Conservation (phyloP, 2,888 invertebrate genomes). For the Poecilobothrus nobilitatus region DNA sequence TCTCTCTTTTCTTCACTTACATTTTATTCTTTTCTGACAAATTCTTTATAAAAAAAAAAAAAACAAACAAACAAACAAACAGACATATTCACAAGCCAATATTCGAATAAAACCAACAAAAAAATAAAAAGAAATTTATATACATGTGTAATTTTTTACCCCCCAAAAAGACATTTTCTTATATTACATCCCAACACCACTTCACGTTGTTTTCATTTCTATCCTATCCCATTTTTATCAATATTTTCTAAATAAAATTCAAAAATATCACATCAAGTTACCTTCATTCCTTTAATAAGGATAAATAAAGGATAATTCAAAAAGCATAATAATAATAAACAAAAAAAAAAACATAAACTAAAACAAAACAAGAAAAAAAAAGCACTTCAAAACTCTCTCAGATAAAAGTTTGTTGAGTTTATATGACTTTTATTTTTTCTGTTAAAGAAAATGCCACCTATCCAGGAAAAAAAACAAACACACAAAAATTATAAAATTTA, state of each 20-base stretch:
- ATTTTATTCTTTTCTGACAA: too few relatives aligned
- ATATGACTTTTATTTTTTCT: neutral
- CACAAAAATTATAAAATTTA: neutral
- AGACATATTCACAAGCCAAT: neutral
- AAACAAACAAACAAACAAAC: too few relatives aligned
- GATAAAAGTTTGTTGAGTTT: neutral
- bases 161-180: too few relatives aligned
- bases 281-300: neutral
- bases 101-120: neutral
- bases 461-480: neutral
- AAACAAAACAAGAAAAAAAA: neutral
- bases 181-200: too few relatives aligned
- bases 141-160: too few relatives aligned
- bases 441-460: neutral
- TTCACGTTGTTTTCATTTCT: too few relatives aligned
- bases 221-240: too few relatives aligned
- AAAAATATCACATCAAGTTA: too few relatives aligned
- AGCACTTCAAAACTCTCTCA: neutral
- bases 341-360: too few relatives aligned
- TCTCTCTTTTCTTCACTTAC: too few relatives aligned
- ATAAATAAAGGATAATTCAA: neutral
- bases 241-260: too few relatives aligned
- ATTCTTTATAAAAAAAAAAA: neutral
- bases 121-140: too few relatives aligned
- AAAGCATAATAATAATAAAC: neutral